These are phyloP conservation scores for Pollicipes pollicipes DNA, from an alignment of 1,140 invertebrate species.

Conservation along the genomic window DNA sequence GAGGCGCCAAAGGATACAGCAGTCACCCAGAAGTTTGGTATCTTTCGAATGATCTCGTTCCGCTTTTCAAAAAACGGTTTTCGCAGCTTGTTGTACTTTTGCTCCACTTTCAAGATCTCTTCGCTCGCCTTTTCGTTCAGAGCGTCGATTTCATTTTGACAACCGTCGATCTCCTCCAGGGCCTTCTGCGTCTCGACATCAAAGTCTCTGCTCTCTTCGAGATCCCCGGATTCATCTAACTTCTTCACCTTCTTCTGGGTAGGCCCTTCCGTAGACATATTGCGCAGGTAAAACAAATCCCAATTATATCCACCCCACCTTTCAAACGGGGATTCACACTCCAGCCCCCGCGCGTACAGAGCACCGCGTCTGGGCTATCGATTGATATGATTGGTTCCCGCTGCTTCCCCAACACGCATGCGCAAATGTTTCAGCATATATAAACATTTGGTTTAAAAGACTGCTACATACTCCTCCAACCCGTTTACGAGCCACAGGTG, in stretches of 20 bases:
- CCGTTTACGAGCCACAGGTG: too few species aligned
- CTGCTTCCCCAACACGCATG: background rate
- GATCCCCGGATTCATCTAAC: background rate
- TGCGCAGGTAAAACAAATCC: background rate
- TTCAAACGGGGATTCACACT: background rate
- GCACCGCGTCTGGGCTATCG: background rate
- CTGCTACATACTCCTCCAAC: too few species aligned
- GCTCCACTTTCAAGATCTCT: slow-evolving; percentile 78
- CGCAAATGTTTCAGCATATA: too few species aligned
- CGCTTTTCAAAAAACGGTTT: slow-evolving; percentile 71
- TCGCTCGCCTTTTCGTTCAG: slow-evolving; percentile 71
- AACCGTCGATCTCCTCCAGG: slow-evolving; percentile 57
- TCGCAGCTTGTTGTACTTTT: slow-evolving; percentile 73
- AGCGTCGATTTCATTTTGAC: slow-evolving; percentile 62
- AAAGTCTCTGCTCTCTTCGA: slow-evolving; percentile 26
- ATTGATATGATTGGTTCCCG: background rate
- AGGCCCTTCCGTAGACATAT: background rate
- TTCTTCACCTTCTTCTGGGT: background rate
- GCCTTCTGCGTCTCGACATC: slow-evolving; percentile 47
- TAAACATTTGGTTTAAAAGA: too few species aligned
- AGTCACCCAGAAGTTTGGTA: slow-evolving; percentile 82
- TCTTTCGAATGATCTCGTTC: slow-evolving; percentile 63
- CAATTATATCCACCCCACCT: background rate
- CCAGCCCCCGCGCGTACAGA: background rate
- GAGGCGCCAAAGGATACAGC: slow-evolving; percentile 43